Evolutionary conservation across 2,797 vertebrate genomes (phyloP), one percentile per base, ranked within the genome.

Genomic region (Chelidonichthys spinosus): DNA sequence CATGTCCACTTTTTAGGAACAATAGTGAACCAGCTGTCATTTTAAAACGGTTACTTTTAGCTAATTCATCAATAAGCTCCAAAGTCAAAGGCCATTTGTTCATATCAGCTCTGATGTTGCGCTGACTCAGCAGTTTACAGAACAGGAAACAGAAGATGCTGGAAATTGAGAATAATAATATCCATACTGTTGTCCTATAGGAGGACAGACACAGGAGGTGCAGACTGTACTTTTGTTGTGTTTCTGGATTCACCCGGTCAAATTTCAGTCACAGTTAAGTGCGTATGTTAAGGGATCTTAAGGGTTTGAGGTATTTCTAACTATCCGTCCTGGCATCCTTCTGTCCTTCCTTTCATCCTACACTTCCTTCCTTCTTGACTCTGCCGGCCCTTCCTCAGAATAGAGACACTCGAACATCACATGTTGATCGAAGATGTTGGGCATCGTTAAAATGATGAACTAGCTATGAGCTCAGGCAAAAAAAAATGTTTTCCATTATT

Each of bases 191-290:
- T 63, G 64, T 89, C 87, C 84, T 83, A 61, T 47, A 76, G 86
- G 89, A 81, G 84, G 85, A 76, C 52, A 82, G 81, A 83, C 79
- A 67, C 46, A 69, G 54, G 60, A 80, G 71, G 53, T 50, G 59
- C 72, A 69, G 63, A 32, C 61, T 7, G 5, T 35, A 47, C 62
- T 81, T 75, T 87, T 61, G 68, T 52, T 36, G 49, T 52, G 35
- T 43, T 59, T 61, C 69, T 50, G 18, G 18, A 64, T 43, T 77
- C 54, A 74, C 55, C 63, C 10, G 7, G 44, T 81, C 69, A 74
- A 40, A 56, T 69, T 71, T 33, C 9, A 71, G 35, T 56, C 64
- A 25, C 25, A 42, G 15, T 32, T 13, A 43, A 55, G 32, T 55
- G 36, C 6, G 14, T 6, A 4, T 15, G 54, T 53, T 33, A 25